Percentiles rank a stretch among this genome's conserved stretches.
Evolutionary conservation across 2,888 invertebrate species (phyloP).

Genomic region (Rhaphigaster nebulosa): DNA sequence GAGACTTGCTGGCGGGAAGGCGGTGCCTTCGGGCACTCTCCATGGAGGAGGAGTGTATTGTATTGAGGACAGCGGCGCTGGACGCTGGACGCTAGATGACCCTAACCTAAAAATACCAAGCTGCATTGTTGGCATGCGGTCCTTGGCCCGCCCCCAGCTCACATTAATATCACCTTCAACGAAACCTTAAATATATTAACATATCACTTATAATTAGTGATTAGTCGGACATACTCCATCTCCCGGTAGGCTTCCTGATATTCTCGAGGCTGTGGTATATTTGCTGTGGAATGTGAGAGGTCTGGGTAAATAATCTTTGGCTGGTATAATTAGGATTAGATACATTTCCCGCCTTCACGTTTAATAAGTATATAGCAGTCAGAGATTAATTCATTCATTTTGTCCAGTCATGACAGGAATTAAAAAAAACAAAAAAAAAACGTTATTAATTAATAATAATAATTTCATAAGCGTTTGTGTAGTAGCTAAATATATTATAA

Average conservation of each 20-base stretch:
- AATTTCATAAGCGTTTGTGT: no score
- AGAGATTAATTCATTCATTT: not conserved
- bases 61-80: not conserved
- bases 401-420: no score
- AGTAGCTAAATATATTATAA: no score
- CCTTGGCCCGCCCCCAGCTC: not conserved
- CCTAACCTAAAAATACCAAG: slow-evolving; percentile 34
- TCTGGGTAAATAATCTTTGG: not conserved
- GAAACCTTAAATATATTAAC: slow-evolving; percentile 1
- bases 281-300: not conserved
- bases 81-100: not conserved
- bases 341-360: not conserved
- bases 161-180: not conserved
- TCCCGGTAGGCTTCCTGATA: not conserved
- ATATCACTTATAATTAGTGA: slow-evolving; percentile 31
- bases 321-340: not conserved
- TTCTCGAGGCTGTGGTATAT: not conserved
- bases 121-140: not conserved
- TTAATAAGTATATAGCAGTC: no score
- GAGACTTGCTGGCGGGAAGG: not conserved
- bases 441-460: no score
- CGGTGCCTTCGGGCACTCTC: not conserved
- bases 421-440: no score
- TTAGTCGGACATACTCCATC: not conserved
- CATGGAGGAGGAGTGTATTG: not conserved